Evolutionary conservation across 2,797 vertebrate genomes (phyloP), one percentile per base, ranked within the genome.

Genomic region (Craterocephalus amniculus): DNA sequence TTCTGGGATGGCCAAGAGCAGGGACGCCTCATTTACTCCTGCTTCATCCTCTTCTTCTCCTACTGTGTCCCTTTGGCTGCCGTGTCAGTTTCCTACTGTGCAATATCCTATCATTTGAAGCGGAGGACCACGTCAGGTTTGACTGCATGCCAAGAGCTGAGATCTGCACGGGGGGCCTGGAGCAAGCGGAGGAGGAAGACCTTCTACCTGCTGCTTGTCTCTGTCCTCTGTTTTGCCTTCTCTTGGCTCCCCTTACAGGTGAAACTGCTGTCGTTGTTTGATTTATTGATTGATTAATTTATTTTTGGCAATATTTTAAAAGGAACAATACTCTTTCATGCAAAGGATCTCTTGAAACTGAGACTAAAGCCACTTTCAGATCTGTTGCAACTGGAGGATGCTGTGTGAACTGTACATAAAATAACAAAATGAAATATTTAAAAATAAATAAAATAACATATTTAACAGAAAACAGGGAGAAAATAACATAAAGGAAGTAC

Each of bases 221-320:
- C 95, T 0, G 95, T 96, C 51, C 86, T 95, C 61, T 96, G 95
- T 60, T 97, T 97, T 4, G 96, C 95, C 1, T 68, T 96, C 87
- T 97, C 96, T 45, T 97, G 96, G 96, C 93, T 97, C 16, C 96
- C 96, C 10, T 93, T 97, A 67, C 96, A 97, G 88, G 94, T 96
- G 8, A 55, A 29, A 34, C 9, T 45, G 24, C 5, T 52, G 8
- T 1, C 34, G 18, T 18, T 18, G 26, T 26, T 7, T 6, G 8
- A 32, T 27, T 31, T 0, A 40, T 7, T 43, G 38, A 32, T 7
- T 4, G 1, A 52, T 35, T 16, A 16, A 31, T 24, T 13, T 1
- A 26, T 11, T 12, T 51, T 12, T 10, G 2, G 6, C 27, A 16
- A 13, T 27, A 54, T 54, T 56, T 66, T 32, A 4, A 56, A 27